phyloP scores from a whole-genome alignment of 2,888 invertebrate species.

The Agrochola litura region DNA sequence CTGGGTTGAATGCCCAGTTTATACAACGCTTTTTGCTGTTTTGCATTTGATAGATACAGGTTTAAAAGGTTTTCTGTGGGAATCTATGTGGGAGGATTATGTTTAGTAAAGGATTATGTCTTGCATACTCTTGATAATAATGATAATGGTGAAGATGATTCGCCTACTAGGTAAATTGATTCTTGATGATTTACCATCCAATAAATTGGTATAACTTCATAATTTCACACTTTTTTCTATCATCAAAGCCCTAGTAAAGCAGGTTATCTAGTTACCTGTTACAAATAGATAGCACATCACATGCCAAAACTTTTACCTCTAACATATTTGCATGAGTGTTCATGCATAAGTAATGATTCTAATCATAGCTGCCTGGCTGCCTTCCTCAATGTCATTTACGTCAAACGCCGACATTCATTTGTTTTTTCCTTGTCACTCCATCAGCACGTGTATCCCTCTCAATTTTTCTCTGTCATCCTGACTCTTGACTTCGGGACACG shows the following conservation, averaged over 20 bases:
- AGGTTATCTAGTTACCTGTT: background rate
- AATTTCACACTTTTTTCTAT: background rate
- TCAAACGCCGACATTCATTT: slow-evolving; percentile 76
- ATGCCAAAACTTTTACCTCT: background rate
- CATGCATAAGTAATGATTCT: slow-evolving; percentile 65
- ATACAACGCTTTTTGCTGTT: slow-evolving; percentile 46
- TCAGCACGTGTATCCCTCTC: slow-evolving; percentile 71
- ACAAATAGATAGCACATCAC: too few relatives aligned
- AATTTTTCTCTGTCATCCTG: slow-evolving; percentile 83
- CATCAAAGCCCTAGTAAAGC: background rate
- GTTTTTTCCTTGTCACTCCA: slow-evolving; percentile 78
- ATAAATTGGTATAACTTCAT: background rate
- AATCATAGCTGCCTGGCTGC: slow-evolving; percentile 54
- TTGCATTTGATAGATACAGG: slow-evolving; percentile 49
- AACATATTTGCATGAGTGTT: slow-evolving; percentile 33
- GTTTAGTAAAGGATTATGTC: background rate
- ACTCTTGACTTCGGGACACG: slow-evolving; percentile 81
- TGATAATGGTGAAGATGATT: background rate
- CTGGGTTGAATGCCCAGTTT: slow-evolving; percentile 40
- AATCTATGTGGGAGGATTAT: slow-evolving; percentile 31
- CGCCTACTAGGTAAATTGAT: background rate
- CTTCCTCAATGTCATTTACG: slow-evolving; percentile 66
- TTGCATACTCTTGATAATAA: background rate
- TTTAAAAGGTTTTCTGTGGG: slow-evolving; percentile 40
- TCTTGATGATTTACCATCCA: background rate